Base-by-base conservation (phyloP, 2,888 invertebrate genomes). In the Idaea dimidiata region DNA sequence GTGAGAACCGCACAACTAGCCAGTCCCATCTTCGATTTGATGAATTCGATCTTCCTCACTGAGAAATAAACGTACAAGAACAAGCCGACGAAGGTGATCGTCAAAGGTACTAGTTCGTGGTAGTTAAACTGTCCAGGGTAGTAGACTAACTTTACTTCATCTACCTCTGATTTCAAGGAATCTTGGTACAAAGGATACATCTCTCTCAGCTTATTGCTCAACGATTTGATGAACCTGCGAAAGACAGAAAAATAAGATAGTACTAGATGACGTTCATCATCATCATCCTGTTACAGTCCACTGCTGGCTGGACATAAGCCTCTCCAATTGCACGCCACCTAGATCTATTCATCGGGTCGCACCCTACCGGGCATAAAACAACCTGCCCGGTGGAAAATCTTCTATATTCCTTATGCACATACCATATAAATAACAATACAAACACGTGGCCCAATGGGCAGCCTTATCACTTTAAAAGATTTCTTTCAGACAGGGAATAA, bases 1-100 rank as follows among this genome's bases (percentile, higher is more conserved):
- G 98, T 98, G 10, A 97, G 89, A 5, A 98, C 97, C 0, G 99
- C 98, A 77, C 97, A 97, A 55, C 98, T 94, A 0, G 99, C 98
- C 80, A 99, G 86, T 84, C 95, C 95, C 16, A 96, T 83, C 87
- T 98, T 98, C 0, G 97, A 97, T 78, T 97, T 96, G 54, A 97
- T 96, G 80, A 97, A 94, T 84, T 98, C 99, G 66, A 99, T 98
- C 93, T 99, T 99, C 72, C 98, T 94, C 53, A 99, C 97, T 24
- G 98, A 98, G 85, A 98, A 99, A 81, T 99, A 99, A 33, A 99
- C 96, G 81, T 99, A 99, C 24, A 98, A 91, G 81, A 99, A 98
- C 33, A 99, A 91, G 16, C 97, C 94, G 2, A 97, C 88, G 79
- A 98, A 98, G 1, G 98, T 96, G 66, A 97, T 94, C 18, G 95